Evolutionary conservation across 2,113 vertebrate genomes (phyloP), one percentile per base, ranked within the genome.

Genomic region (Callochromis pleurospilus): DNA sequence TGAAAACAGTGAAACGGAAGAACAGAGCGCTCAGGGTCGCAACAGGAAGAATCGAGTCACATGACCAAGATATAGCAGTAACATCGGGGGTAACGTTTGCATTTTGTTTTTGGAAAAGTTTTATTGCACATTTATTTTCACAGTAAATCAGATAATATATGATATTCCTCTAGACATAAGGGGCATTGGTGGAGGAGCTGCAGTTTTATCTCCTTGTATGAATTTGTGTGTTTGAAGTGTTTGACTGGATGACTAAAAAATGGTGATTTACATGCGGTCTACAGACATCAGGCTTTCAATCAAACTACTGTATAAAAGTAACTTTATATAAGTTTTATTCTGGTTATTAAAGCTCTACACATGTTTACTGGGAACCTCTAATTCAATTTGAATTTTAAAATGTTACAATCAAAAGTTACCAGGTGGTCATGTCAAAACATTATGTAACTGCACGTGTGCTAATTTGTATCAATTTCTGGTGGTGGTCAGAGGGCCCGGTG

Each of bases 211-310:
- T 47, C 26, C 24, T 10, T 3, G 40, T 29, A 7, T 31, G 68
- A 75, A 47, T 75, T 45, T 77, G 42, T 77, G 15, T 4, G 9
- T 75, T 45, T 29, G 9, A 73, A 70, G 40, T 17, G 21, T 15
- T 47, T 70, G 12, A 70, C n/a, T 47, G 68, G 1, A 29, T 19
- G 42, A 75, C 6, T 47, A 7, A 14, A 26, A 70, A 73, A 47
- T 26, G 21, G 21, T 0, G 9, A 75, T 47, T 49, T 40, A 6
- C 10, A 70, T 42, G n/a, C 3, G 0, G 38, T 70, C 65, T 24
- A 42, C 0, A 70, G n/a, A 24, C 38, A 40, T 40, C 36, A 42
- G 3, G 1, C 15, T 8, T 21, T 42, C 36, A 70, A 24, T 1
- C 65, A 70, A 9, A 42, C 65, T 24, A 24, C 65, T 73, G 38